Percentiles rank a stretch among this genome's conserved stretches.
Conservation (phyloP, 2,113 vertebrate genomes). For the Nipponia nippon region DNA sequence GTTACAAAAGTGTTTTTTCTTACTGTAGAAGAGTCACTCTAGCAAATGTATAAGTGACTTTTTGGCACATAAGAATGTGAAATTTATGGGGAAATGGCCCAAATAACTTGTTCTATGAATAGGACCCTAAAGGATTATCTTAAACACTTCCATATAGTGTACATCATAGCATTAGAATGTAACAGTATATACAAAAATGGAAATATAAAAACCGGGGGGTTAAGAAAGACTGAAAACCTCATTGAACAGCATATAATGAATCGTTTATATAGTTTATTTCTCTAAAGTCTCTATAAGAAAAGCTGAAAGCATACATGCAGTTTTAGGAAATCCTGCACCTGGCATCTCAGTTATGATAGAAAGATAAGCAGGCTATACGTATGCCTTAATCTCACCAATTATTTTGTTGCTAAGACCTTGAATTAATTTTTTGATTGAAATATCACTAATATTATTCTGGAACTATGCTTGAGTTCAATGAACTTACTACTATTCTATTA, state of each 20-base stretch:
- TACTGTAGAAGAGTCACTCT: background rate
- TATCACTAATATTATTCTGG: conserved; percentile 68
- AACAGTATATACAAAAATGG: conserved; percentile 51
- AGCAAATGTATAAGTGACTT: conserved; percentile 6
- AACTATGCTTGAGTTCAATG: conserved; percentile 44
- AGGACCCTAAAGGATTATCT: conserved; percentile 64
- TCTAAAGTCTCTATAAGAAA: background rate
- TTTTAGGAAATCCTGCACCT: conserved; percentile 1
- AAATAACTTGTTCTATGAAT: conserved; percentile 62
- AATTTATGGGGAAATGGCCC: conserved; percentile 63
- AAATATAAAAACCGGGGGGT: background rate
- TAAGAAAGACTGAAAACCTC: conserved; percentile 50
- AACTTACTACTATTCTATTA: conserved; percentile 64
- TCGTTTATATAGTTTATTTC: conserved; percentile 9
- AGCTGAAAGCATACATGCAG: background rate
- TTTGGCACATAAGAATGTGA: conserved; percentile 33
- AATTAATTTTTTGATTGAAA: conserved; percentile 53
- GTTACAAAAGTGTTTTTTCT: background rate
- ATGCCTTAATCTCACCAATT: conserved; percentile 37
- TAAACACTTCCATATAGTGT: conserved; percentile 62
- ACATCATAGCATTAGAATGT: conserved; percentile 67
- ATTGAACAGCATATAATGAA: conserved; percentile 29
- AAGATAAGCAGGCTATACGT: conserved; percentile 11
- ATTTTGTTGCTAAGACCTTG: conserved; percentile 36
- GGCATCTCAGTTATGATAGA: background rate